Evolutionary conservation across 2,888 invertebrate genomes (phyloP).

Genomic region (Chrysomela aeneicollis): DNA sequence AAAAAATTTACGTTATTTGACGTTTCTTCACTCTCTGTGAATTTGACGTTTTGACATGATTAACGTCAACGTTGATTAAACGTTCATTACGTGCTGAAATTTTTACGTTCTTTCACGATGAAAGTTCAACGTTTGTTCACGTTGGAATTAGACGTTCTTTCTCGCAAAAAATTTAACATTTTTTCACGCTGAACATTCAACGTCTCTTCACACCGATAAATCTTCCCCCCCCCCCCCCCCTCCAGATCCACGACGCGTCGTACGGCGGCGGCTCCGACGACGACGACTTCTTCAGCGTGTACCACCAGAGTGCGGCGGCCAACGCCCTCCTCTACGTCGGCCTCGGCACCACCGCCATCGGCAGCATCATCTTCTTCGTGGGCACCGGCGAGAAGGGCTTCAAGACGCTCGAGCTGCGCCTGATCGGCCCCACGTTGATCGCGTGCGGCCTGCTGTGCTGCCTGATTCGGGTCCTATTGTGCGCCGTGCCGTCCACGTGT

Average conservation of each 20-base stretch:
- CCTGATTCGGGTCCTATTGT: conserved; percentile 82
- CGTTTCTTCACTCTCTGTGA: too few species aligned
- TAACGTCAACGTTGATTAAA: too few species aligned
- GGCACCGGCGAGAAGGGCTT: conserved; percentile 90
- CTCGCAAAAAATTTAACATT: too few species aligned
- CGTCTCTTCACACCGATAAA: too few species aligned
- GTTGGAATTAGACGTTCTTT: too few species aligned
- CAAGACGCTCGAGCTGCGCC: conserved; percentile 83
- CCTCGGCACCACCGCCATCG: conserved; percentile 82
- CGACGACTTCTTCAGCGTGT: conserved; percentile 72
- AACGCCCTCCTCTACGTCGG: conserved; percentile 87
- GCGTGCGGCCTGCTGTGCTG: conserved; percentile 83
- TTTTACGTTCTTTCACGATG: too few species aligned
- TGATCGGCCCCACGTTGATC: conserved; percentile 80
- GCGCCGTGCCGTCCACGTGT: conserved; percentile 83
- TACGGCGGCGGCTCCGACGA: conserved; percentile 76
- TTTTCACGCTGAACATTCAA: too few species aligned
- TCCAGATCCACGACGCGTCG: conserved; percentile 83
- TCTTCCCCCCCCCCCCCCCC: too few species aligned
- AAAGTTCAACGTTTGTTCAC: too few species aligned
- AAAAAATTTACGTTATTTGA: too few species aligned
- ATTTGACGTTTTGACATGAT: too few species aligned
- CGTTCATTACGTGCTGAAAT: too few species aligned
- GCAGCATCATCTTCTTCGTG: conserved; percentile 87
- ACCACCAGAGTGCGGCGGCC: conserved; percentile 81